Percentiles rank a stretch among this genome's conserved stretches.
These are phyloP conservation scores for Pterophyllum scalare DNA, from an alignment of 2,113 vertebrate genomes.

Conservation along the genomic window DNA sequence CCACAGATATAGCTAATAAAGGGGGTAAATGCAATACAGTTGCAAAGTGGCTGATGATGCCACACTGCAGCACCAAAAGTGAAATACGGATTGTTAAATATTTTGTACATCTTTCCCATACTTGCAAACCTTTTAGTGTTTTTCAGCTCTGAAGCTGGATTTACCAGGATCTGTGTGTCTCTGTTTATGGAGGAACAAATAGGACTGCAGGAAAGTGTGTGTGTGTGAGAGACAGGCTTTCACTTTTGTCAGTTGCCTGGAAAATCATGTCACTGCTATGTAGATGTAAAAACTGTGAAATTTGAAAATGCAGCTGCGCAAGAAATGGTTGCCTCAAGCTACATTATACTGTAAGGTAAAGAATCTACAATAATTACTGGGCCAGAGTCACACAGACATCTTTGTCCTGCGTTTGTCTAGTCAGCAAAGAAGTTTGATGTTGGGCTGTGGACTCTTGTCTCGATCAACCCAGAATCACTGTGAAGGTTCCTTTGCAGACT, in stretches of 20 bases:
- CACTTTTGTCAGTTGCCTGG: not conserved
- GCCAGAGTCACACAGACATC: not conserved
- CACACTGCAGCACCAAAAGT: not conserved
- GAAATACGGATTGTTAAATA: not conserved
- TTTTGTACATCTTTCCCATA: not conserved
- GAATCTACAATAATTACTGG: not conserved
- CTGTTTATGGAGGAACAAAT: not conserved
- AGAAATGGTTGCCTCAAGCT: no score
- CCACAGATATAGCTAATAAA: no score
- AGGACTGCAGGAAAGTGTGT: not conserved
- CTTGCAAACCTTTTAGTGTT: not conserved
- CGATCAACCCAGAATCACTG: not conserved
- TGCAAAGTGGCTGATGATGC: no score
- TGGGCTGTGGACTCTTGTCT: not conserved
- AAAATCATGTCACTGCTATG: not conserved
- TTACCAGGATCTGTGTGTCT: no score
- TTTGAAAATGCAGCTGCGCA: no score
- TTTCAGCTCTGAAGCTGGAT: no score
- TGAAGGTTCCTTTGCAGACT: not conserved
- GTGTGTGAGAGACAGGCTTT: no score
- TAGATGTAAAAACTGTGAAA: not conserved
- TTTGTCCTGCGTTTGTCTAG: no score
- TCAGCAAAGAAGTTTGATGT: not conserved
- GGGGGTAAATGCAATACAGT: not conserved
- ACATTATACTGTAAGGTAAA: no score